Evolutionary conservation across 2,888 invertebrate species (phyloP).

Genomic region (Sialis lutaria): DNA sequence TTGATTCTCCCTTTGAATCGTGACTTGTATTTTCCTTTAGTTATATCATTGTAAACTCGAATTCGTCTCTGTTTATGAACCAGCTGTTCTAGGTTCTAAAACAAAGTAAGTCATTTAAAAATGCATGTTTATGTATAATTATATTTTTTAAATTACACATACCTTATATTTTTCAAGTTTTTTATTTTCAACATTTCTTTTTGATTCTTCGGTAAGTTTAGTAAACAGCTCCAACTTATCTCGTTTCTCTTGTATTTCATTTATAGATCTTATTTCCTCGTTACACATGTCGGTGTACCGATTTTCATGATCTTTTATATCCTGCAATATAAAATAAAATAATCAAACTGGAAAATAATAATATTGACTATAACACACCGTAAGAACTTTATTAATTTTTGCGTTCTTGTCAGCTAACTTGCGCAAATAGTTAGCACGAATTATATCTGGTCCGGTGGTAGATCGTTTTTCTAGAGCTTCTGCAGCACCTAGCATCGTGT

Average conservation of each 20-base stretch:
- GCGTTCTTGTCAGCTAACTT: constrained; percentile 38
- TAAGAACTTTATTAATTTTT: constrained; percentile 34
- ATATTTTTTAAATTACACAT: neutral
- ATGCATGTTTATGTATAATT: neutral
- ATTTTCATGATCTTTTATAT: constrained; percentile 15
- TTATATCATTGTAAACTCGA: constrained; percentile 34
- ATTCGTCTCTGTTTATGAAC: constrained; percentile 54
- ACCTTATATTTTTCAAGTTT: constrained; percentile 5
- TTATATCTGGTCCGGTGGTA: constrained; percentile 26
- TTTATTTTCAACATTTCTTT: constrained; percentile 11
- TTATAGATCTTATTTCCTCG: constrained; percentile 16
- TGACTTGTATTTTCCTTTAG: constrained; percentile 19
- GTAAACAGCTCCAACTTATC: constrained; percentile 17
- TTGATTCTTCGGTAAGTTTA: constrained; percentile 17
- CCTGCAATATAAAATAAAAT: constrained; percentile 8
- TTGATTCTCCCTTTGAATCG: constrained; percentile 6
- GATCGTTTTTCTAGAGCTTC: constrained; percentile 33
- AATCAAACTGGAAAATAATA: neutral
- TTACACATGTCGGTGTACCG: constrained; percentile 15
- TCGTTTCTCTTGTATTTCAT: constrained; percentile 14
- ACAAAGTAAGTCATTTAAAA: constrained; percentile 5
- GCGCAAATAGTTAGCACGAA: constrained; percentile 30
- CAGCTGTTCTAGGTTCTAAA: constrained; percentile 36
- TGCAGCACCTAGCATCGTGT: constrained; percentile 39
- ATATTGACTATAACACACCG: constrained; percentile 18